Base-by-base conservation (phyloP, 2,113 vertebrate species). In the Ploceus nigricollis region DNA sequence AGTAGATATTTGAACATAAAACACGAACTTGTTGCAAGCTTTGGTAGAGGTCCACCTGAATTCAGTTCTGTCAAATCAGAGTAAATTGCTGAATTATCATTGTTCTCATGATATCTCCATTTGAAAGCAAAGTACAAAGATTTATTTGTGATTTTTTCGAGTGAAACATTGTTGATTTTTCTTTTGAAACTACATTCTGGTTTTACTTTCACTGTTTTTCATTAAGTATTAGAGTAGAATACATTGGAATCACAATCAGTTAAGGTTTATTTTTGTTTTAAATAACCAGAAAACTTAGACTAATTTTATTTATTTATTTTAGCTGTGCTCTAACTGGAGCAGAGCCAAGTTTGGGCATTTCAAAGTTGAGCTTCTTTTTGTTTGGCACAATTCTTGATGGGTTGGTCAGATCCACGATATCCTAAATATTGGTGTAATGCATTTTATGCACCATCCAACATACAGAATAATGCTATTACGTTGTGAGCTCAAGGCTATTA, bases 381-480 rank as follows among this genome's bases (percentile, higher is more conserved):
- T 91, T 78, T 78, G 76, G 53, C 65, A 77, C 56, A 75, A 21
- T 51, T 93, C 53, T 79, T 14, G 0, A 87, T 48, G 45, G 45
- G 48, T 27, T 88, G 63, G 58, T 85, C 85, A 94, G 70, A n/a
- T 78, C 92, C 31, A 18, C 17, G 13, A 77, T 70, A 77, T 60
- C 51, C 84, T 89, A 90, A 97, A 92, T 94, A 95, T 86, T 78
- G 82, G 79, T 82, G 76, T 78, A 91, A 72, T 80, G 76, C 44
- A 71, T 90, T 93, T 90, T 90, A 71, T 78, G 56, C 64, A 15
- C 68, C 51, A 75, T 78, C 70, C 93, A 82, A 80, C n/a, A n/a
- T 15, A 68, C 51, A 75, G 85, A 96, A 93, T 93, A 94, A 92
- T 75, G 79, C 40, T 44, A 47, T 90, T 92, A 85, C 22, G 2